Evolutionary conservation across 2,113 vertebrate species (phyloP).

Genomic region (Atlantisia rogersi): DNA sequence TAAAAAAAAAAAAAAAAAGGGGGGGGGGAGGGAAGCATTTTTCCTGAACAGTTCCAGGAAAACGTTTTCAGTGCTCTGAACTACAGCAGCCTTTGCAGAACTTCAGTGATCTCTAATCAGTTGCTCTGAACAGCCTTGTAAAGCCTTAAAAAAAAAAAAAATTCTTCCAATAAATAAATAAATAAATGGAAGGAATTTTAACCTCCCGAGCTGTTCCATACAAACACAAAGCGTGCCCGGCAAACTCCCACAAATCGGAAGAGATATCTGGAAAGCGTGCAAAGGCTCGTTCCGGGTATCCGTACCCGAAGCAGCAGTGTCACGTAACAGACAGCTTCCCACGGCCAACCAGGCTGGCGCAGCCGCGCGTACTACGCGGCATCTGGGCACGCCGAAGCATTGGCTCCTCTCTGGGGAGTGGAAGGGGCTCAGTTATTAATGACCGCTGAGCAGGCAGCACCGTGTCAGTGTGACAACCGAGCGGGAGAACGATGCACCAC

Average conservation of each 20-base stretch:
- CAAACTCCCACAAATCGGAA: background rate
- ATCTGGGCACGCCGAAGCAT: conserved; percentile 72
- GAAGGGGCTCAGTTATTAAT: conserved; percentile 84
- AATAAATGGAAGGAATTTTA: background rate
- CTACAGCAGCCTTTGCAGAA: conserved; percentile 4
- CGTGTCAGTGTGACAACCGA: conserved; percentile 85
- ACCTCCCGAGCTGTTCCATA: background rate
- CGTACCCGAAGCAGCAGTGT: conserved; percentile 70
- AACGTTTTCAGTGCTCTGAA: background rate
- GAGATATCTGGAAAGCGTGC: conserved; percentile 72
- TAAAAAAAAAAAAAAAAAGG: background rate
- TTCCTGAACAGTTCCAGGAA: background rate
- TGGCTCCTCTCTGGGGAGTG: conserved; percentile 83
- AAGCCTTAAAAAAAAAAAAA: background rate
- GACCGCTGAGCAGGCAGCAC: conserved; percentile 87
- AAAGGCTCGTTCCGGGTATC: conserved; percentile 77
- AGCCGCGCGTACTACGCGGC: conserved; percentile 66
- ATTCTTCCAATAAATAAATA: too few species aligned
- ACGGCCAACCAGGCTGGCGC: conserved; percentile 82
- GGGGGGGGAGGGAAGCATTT: background rate
- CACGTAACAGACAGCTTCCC: conserved; percentile 74
- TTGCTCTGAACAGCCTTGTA: background rate
- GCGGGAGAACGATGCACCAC: conserved; percentile 80
- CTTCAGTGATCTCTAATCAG: background rate
- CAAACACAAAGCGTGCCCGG: background rate